phyloP scores from a whole-genome alignment of 1,140 invertebrate genomes.

The Holotrichia oblita region DNA sequence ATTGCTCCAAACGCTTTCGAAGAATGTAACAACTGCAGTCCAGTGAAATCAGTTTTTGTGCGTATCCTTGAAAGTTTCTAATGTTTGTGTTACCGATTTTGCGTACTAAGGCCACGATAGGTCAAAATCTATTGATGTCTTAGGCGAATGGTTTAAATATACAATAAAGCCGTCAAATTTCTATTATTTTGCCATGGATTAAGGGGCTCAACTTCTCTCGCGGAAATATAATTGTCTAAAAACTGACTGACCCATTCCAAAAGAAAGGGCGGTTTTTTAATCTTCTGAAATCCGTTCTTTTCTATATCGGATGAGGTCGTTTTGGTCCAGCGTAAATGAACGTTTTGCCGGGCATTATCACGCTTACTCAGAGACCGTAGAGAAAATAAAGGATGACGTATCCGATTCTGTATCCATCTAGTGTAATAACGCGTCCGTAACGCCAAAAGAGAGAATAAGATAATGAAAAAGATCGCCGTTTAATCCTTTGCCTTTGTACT shows the following conservation, averaged over 20 bases:
- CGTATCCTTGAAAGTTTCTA: too few relatives aligned
- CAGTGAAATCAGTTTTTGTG: too few relatives aligned
- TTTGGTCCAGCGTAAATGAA: neutral
- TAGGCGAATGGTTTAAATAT: too few relatives aligned
- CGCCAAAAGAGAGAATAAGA: constrained; percentile 20
- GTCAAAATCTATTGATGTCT: too few relatives aligned
- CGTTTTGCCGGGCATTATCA: constrained; percentile 11
- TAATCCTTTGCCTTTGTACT: constrained; percentile 15
- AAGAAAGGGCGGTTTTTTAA: constrained; percentile 3
- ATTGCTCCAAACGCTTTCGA: too few relatives aligned
- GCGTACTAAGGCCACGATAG: too few relatives aligned
- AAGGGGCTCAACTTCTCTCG: too few relatives aligned
- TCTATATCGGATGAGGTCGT: neutral
- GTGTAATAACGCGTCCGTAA: constrained; percentile 15
- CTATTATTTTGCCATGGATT: too few relatives aligned
- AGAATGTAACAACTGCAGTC: too few relatives aligned
- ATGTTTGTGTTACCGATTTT: too few relatives aligned
- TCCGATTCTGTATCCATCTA: constrained; percentile 2
- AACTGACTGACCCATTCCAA: neutral
- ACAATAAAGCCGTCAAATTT: too few relatives aligned
- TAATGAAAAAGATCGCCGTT: constrained; percentile 37
- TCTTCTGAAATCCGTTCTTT: constrained; percentile 19
- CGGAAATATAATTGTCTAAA: too few relatives aligned
- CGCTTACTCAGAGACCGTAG: constrained; percentile 23
- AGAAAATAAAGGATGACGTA: constrained; percentile 23